Base-by-base conservation (phyloP, 1,140 invertebrate species). In the Galleria mellonella region DNA sequence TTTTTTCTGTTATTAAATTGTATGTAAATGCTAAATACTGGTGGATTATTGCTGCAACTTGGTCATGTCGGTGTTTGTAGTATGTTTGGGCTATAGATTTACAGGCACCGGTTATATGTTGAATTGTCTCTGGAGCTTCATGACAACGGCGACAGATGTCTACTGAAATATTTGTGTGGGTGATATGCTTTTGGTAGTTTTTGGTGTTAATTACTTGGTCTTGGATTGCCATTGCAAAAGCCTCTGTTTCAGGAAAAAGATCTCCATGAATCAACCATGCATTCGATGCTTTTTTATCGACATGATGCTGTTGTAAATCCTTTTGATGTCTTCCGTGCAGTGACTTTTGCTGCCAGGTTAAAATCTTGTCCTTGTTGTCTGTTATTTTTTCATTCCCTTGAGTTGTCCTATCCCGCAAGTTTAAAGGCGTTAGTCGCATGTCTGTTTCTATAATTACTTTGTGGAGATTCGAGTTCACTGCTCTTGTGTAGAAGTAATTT, bases 11-110 rank as follows among this genome's bases (percentile, higher is more conserved):
- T n/a, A n/a, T n/a, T n/a, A n/a, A n/a, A n/a, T n/a, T n/a, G n/a
- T n/a, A n/a, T n/a, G n/a, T n/a, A n/a, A n/a, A n/a, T 11, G 27
- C 31, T 52, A 53, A 52, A 50, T 29, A 55, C 51, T 6, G 58
- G 54, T 9, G 38, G 37, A 1, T 9, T n/a, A 32, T 32, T 5
- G 32, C 32, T 12, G 32, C 32, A 7, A 32, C 2, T n/a, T n/a
- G n/a, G n/a, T n/a, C n/a, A n/a, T n/a, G n/a, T n/a, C n/a, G n/a
- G n/a, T n/a, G n/a, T n/a, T 31, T 32, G 10, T 32, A 11, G 32
- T 32, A n/a, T 9, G 32, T 32, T 7, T 32, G 30, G 9, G 30
- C 30, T 2, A 32, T 9, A 9, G 30, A 32, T 32, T 32, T 32
- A 4, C 30, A 32, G 3, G 30, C 30, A n/a, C 3, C 9, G 30